Percentiles rank a stretch among this genome's conserved stretches.
These are phyloP conservation scores for Trematomus bernacchii DNA, from an alignment of 2,797 vertebrate species.

Conservation along the genomic window DNA sequence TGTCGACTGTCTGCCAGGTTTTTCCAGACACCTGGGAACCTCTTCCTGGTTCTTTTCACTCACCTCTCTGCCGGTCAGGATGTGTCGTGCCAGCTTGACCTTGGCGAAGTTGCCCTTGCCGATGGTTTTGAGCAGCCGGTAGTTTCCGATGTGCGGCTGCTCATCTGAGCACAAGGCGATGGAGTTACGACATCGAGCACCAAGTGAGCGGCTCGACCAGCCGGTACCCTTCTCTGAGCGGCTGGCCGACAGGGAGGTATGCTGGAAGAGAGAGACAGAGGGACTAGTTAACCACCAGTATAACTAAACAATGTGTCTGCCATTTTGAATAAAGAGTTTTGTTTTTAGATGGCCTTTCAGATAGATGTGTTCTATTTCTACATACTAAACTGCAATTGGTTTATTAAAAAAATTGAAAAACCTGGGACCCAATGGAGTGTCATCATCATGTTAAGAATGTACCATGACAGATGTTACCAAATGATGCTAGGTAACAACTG, in stretches of 20 bases:
- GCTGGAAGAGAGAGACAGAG: conserved; percentile 78
- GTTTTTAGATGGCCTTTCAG: background rate
- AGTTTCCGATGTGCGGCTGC: conserved; percentile 97
- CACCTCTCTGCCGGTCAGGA: conserved; percentile 97
- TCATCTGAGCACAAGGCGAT: conserved; percentile 96
- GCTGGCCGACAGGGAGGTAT: conserved; percentile 93
- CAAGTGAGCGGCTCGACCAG: conserved; percentile 92
- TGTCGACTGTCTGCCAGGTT: too few species aligned
- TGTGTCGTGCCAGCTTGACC: conserved; percentile 97
- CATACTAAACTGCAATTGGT: background rate
- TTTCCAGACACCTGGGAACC: background rate
- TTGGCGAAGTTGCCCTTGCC: conserved; percentile 99
- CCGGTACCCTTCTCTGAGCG: conserved; percentile 93
- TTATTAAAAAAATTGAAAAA: background rate
- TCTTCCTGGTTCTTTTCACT: conserved; percentile 38
- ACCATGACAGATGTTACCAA: background rate
- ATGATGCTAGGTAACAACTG: too few species aligned
- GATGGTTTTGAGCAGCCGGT: conserved; percentile 97
- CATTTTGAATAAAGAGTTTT: background rate
- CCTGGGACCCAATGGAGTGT: background rate
- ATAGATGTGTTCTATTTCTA: background rate
- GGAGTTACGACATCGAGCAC: conserved; percentile 96
- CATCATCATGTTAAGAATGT: background rate
- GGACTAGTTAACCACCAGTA: background rate
- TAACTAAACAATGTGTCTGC: background rate